phyloP scores from a whole-genome alignment of 2,797 vertebrate genomes.

The Psittacula derbiana region DNA sequence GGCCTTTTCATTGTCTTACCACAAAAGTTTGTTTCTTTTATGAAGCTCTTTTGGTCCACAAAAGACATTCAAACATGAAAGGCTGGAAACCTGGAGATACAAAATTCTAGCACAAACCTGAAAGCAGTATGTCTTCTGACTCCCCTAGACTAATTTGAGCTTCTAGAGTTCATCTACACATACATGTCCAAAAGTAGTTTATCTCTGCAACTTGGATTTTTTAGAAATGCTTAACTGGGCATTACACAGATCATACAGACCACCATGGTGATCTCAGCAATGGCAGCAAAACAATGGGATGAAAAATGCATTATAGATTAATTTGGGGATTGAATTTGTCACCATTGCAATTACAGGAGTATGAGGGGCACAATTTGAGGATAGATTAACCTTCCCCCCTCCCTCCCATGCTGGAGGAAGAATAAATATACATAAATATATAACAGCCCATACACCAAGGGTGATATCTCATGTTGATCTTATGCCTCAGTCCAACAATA shows the following conservation, averaged over 20 bases:
- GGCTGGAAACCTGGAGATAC: background rate
- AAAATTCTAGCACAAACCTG: background rate
- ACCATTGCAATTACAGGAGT: background rate
- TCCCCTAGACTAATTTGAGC: background rate
- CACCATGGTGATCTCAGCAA: background rate
- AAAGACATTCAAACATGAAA: background rate
- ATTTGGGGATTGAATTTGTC: background rate
- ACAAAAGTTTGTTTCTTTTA: background rate
- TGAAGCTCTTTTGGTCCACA: background rate
- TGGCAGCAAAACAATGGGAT: background rate
- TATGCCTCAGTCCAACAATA: background rate
- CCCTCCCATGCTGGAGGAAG: accelerated
- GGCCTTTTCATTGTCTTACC: background rate
- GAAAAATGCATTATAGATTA: background rate
- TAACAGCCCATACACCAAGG: background rate
- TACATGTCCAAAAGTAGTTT: background rate
- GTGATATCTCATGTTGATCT: background rate
- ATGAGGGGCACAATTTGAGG: background rate
- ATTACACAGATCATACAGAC: background rate
- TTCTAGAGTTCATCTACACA: background rate
- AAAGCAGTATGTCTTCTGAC: background rate
- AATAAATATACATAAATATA: background rate
- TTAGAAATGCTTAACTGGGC: background rate
- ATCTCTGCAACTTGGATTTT: background rate
- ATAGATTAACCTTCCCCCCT: background rate